Evolutionary conservation across 2,797 vertebrate genomes (phyloP).

Genomic region (Diplodus puntazzo): DNA sequence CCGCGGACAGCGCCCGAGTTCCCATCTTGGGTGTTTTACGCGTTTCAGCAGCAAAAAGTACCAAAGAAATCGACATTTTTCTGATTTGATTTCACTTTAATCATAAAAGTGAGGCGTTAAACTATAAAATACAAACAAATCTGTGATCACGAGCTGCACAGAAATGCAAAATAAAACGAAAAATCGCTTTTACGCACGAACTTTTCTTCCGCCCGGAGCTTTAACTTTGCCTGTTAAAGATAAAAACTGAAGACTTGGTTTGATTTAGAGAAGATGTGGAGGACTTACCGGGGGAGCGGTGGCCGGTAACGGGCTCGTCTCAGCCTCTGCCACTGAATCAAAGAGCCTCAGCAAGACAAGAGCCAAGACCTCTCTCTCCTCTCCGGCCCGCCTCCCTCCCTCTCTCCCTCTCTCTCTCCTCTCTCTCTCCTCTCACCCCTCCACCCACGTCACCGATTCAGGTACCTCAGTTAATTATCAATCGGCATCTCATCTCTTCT

Average conservation of each 20-base stretch:
- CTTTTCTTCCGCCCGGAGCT: constrained; percentile 14
- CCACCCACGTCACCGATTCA: constrained; percentile 74
- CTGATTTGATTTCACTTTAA: background rate
- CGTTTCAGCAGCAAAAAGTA: background rate
- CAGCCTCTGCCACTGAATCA: constrained; percentile 76
- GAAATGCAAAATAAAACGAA: background rate
- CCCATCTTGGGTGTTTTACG: background rate
- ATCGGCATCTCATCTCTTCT: constrained; percentile 10
- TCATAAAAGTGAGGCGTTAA: fast-evolving
- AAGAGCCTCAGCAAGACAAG: constrained; percentile 69
- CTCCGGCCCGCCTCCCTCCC: constrained; percentile 71
- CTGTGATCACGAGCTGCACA: background rate
- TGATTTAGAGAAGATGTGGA: background rate
- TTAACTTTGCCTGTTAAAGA: background rate
- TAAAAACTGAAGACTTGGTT: background rate
- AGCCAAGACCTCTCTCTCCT: constrained; percentile 73
- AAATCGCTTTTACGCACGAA: constrained; percentile 23
- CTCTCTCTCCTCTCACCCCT: constrained; percentile 38
- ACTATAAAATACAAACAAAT: fast-evolving
- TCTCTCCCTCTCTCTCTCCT: constrained; percentile 41
- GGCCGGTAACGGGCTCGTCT: constrained; percentile 65
- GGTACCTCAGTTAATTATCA: constrained; percentile 80
- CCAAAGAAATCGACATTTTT: background rate
- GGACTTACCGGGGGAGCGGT: constrained; percentile 71
- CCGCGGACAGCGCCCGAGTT: constrained; percentile 74